Base-by-base conservation (phyloP, 2,113 vertebrate species). In the Gavialis gangeticus region DNA sequence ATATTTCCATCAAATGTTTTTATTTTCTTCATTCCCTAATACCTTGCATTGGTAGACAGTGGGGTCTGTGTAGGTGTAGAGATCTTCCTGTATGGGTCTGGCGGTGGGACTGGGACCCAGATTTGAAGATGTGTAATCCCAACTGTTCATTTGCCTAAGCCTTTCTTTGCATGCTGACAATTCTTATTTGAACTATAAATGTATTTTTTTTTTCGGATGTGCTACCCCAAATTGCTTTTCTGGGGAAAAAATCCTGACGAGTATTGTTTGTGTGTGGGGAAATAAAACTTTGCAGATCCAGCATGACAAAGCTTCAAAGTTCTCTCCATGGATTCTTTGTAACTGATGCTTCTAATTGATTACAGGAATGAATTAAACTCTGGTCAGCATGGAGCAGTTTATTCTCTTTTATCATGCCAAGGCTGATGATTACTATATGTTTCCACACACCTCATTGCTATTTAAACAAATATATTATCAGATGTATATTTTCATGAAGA, bases 381-480 rank as follows among this genome's bases (percentile, higher is more conserved):
- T 14, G 21, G 58, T 30, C 63, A 37, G 13, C 11, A 1, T 54
- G 25, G 30, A 60, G 34, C 63, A 6, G 6, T 81, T n/a, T 25
- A 3, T 69, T 88, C 27, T 13, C 6, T 34, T 28, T 30, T 58
- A 21, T n/a, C 5, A 0, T 1, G 2, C 37, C 28, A 22, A 5
- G 67, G 6, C 30, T 0, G 2, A 16, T 37, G 16, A 37, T 58
- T 82, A 1, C 3, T 19, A 6, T 4, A 60, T 8, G 19, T 8
- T 17, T 58, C 17, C 0, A 0, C 18, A 25, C 12, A 12, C 8
- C 12, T 89, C 11, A 27, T 12, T 9, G 5, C 4, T 62, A 79
- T n/a, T 27, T 60, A 25, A 77, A 21, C 10, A 58, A 75, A 27
- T 2, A 0, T 5, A 3, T n/a, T 71, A 12, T 10, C 67, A 25